Evolutionary conservation across 2,113 vertebrate genomes (phyloP), one percentile per base, ranked within the genome.

Genomic region (Xiphophorus maculatus): DNA sequence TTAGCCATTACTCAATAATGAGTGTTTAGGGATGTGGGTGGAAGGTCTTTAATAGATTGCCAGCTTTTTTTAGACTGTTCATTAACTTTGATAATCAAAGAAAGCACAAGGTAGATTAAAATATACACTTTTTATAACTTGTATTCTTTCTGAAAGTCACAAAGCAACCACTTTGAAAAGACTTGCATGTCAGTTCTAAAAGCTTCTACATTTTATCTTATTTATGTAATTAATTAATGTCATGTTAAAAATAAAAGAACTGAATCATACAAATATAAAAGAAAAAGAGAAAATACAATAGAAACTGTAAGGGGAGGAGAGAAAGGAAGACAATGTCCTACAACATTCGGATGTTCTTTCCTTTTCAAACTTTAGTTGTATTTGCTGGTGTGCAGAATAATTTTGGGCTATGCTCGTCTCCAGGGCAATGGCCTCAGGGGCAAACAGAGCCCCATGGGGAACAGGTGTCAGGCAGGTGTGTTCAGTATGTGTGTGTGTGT

Each of bases 401-500:
- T 88, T 80, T 83, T 87, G 68, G 88, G 86, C 76, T 90, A 84
- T 74, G 83, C 80, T 80, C 66, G 88, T 96, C 95, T 95, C 95
- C 64, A 75, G 81, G 91, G 96, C 89, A 93, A 79, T 81, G 93
- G 91, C 94, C 91, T 91, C 91, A 84, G 94, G 74, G 92, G 94
- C 93, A 88, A 93, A 86, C 89, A 69, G 74, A 90, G 94, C 94
- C 94, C 95, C 94, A 75, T 91, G 89, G 91, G 96, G 95, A 96
- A 96, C 94, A 86, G 93, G 95, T 95, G 96, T 95, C 96, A 95
- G 94, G 95, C 94, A 96, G 94, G 96, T 94, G 94, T 96, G 96
- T 93, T 93, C 94, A 54, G 95, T 48, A 42, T 48, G 44, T 32
- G 63, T 91, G 92, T 94, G 91, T 92, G 95, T 94, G 95, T 93